These are phyloP conservation scores for Drosophila suboccidentalis DNA, from an alignment of 2,888 invertebrate genomes.

Conservation along the genomic window DNA sequence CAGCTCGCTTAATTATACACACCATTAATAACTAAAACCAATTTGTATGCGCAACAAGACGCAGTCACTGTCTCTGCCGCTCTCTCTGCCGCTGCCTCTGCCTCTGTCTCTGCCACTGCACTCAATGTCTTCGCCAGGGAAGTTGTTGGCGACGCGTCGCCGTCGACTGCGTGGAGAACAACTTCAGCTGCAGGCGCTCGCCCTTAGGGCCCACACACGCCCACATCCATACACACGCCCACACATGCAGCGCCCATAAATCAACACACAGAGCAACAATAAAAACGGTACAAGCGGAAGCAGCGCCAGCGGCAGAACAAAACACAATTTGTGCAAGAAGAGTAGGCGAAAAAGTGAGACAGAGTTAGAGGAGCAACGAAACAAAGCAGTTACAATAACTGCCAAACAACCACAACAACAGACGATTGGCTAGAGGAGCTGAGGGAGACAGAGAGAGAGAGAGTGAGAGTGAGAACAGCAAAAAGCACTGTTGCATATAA, in stretches of 20 bases:
- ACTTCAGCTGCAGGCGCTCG: slow-evolving; percentile 40
- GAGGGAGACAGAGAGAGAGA: slow-evolving; percentile 11
- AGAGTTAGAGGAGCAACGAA: neutral
- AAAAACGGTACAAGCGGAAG: slow-evolving; percentile 51
- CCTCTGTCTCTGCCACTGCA: slow-evolving; percentile 30
- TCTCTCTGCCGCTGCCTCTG: slow-evolving; percentile 2
- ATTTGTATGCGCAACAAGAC: slow-evolving; percentile 74
- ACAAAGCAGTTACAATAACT: slow-evolving; percentile 19
- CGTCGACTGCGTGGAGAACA: slow-evolving; percentile 22
- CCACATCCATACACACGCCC: slow-evolving; percentile 27
- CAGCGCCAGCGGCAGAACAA: slow-evolving; percentile 56
- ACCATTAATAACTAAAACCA: slow-evolving; percentile 79
- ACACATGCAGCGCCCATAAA: slow-evolving; percentile 64
- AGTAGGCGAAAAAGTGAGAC: slow-evolving; percentile 4
- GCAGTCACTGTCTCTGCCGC: slow-evolving; percentile 23
- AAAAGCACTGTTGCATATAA: slow-evolving; percentile 70
- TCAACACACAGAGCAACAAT: slow-evolving; percentile 71
- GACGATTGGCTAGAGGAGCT: slow-evolving; percentile 22
- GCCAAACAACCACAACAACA: slow-evolving; percentile 12
- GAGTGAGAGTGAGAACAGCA: slow-evolving; percentile 8
- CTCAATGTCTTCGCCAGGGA: slow-evolving; percentile 50
- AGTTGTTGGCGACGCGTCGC: slow-evolving; percentile 22
- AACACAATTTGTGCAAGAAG: slow-evolving; percentile 69
- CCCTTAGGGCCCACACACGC: slow-evolving; percentile 29
- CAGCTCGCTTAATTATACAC: slow-evolving; percentile 75